Percentiles rank a stretch among this genome's conserved stretches.
Conservation (phyloP, 2,888 invertebrate species). For the Dicycla oo region DNA sequence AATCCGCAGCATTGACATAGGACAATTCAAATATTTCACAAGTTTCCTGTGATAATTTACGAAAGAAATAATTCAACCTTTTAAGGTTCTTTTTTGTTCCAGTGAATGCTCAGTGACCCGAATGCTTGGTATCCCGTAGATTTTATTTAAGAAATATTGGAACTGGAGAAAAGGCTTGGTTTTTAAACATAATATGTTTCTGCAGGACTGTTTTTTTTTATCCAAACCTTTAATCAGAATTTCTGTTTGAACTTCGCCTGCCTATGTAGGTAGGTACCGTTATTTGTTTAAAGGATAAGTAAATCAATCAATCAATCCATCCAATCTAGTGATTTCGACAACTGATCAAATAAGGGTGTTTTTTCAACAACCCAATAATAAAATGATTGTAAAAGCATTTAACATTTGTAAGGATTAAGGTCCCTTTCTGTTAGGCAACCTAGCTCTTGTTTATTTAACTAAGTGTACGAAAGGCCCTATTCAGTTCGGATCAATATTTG, state of each 20-base stretch:
- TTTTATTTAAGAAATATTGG: neutral
- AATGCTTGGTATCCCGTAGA: neutral
- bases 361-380: conserved; percentile 13
- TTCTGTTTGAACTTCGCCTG: neutral
- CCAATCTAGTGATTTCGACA: neutral
- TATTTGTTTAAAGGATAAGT: conserved; percentile 4
- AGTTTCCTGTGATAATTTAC: conserved; percentile 1
- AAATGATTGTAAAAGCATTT: conserved; percentile 28
- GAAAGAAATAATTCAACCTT: conserved; percentile 15
- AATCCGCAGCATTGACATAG: conserved; percentile 34
- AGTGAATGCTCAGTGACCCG: conserved; percentile 10
- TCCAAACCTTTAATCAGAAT: neutral
- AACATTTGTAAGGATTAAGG: conserved; percentile 13
- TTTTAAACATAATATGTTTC: neutral
- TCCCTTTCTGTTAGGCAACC: conserved; percentile 25
- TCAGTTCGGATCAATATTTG: conserved; percentile 48
- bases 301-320: conserved; percentile 13
- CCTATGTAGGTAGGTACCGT: too few relatives aligned
- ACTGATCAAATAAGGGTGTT: conserved; percentile 16
- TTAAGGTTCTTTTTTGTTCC: conserved; percentile 4
- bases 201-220: neutral
- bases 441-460: conserved; percentile 37
- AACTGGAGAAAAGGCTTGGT: conserved; percentile 1
- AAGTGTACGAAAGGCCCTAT: conserved; percentile 26
- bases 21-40: conserved; percentile 38